phyloP scores from a whole-genome alignment of 2,888 invertebrate species.

The Anoncus sp. region DNA sequence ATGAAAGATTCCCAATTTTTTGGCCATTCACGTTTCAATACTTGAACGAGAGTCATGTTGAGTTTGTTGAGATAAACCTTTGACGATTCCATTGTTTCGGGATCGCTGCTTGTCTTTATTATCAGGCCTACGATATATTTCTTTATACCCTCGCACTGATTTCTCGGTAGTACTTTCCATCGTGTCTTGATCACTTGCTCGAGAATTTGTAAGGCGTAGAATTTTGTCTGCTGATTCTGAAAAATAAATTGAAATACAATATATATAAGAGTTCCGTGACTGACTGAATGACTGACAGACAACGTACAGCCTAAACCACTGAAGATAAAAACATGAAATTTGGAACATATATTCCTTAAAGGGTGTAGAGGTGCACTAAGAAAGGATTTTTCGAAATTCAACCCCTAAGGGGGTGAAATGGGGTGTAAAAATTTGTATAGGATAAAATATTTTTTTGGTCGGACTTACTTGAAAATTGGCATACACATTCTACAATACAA shows the following conservation, averaged over 20 bases:
- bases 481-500: too few relatives aligned
- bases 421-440: too few relatives aligned
- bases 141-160: conserved; percentile 99
- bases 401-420: too few relatives aligned
- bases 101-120: conserved; percentile 98
- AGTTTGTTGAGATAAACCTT: conserved; percentile 99
- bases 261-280: too few relatives aligned
- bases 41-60: conserved; percentile 99
- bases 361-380: too few relatives aligned
- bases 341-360: too few relatives aligned
- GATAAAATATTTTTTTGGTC: too few relatives aligned
- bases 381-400: too few relatives aligned
- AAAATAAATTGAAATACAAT: background rate
- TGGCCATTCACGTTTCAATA: conserved; percentile 99
- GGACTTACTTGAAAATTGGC: too few relatives aligned
- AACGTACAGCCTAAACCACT: too few relatives aligned
- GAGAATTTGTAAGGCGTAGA: conserved; percentile 99
- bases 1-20: conserved; percentile 99
- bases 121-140: conserved; percentile 99
- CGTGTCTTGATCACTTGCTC: conserved; percentile 99
- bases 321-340: too few relatives aligned
- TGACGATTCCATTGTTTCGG: conserved; percentile 94
- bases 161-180: conserved; percentile 99
- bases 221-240: conserved; percentile 98
- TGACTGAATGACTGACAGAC: too few relatives aligned